Percentiles rank a stretch among this genome's conserved stretches.
phyloP scores from a whole-genome alignment of 2,888 invertebrate genomes.

The Pristionchus exspectatus region DNA sequence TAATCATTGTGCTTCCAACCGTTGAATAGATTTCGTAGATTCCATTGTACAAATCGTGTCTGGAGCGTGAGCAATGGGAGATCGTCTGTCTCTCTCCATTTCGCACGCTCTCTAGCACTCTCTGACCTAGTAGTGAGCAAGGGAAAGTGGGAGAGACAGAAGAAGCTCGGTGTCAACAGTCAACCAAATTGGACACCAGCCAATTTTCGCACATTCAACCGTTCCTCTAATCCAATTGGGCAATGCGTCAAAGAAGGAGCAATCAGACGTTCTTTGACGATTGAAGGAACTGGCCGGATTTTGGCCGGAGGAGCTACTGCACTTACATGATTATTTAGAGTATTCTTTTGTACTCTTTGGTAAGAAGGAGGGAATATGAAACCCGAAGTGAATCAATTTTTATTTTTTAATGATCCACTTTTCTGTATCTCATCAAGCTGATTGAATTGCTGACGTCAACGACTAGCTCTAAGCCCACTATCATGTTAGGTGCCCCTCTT shows the following conservation, averaged over 20 bases:
- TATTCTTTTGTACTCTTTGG: too few species aligned
- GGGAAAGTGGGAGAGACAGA: too few species aligned
- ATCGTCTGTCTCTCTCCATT: too few species aligned
- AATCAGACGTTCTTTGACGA: conserved; percentile 4
- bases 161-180: not conserved
- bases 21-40: not conserved
- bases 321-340: too few species aligned
- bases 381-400: too few species aligned
- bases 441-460: not conserved
- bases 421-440: too few species aligned
- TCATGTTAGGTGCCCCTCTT: not conserved
- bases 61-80: too few species aligned
- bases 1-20: not conserved
- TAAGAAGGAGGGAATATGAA: too few species aligned
- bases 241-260: not conserved
- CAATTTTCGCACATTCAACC: not conserved
- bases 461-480: not conserved
- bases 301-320: not conserved
- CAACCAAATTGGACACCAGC: not conserved
- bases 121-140: too few species aligned
- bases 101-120: too few species aligned
- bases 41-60: not conserved
- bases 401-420: too few species aligned
- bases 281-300: not conserved
- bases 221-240: not conserved